These are phyloP conservation scores for Odocoileus virginianus DNA, from an alignment of 2,113 vertebrate genomes.

Conservation along the genomic window DNA sequence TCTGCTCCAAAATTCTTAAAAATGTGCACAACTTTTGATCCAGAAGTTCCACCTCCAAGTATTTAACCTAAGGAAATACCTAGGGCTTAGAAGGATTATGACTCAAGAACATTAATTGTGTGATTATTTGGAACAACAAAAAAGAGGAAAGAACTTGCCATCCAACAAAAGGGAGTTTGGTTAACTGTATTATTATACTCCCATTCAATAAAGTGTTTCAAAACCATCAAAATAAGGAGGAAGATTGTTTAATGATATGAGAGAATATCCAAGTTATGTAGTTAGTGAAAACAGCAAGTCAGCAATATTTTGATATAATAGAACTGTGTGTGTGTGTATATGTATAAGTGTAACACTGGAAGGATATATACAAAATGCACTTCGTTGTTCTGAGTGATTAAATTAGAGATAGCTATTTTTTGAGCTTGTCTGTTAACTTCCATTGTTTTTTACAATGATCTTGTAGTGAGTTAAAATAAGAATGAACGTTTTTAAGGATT, in stretches of 20 bases:
- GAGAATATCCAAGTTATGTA: background rate
- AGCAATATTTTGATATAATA: background rate
- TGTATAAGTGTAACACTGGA: background rate
- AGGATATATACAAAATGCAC: background rate
- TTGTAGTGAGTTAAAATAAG: background rate
- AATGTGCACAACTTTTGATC: background rate
- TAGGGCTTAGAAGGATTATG: background rate
- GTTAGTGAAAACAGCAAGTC: background rate
- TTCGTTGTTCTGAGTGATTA: background rate
- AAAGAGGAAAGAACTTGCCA: background rate
- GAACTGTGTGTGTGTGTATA: background rate
- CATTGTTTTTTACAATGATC: background rate
- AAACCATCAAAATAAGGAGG: background rate
- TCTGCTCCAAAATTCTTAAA: background rate
- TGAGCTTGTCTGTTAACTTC: background rate
- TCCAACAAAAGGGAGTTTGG: background rate
- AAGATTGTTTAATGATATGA: background rate
- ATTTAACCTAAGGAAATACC: slow-evolving; percentile 5
- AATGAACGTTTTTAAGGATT: background rate
- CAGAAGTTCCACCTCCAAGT: background rate
- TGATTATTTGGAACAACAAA: background rate
- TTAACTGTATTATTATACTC: background rate
- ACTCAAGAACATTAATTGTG: background rate
- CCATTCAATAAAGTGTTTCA: background rate
- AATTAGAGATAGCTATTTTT: background rate